A percentile compares a stretch with the other conserved stretches of the same genome.
Evolutionary conservation across 2,888 invertebrate species (phyloP).

Genomic region (Trissolcus japonicus): DNA sequence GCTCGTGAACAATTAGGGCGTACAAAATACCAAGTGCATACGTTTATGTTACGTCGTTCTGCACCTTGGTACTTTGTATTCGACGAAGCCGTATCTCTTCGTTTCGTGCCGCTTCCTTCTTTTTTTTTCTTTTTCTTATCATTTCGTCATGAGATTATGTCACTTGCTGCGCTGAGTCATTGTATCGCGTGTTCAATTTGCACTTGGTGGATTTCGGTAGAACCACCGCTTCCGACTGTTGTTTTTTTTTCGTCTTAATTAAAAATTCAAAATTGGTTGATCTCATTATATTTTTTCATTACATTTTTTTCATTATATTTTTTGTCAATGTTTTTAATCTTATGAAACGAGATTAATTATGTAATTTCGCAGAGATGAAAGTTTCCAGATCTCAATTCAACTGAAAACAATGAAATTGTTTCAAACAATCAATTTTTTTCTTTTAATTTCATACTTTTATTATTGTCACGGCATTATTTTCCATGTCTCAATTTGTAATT

Average conservation of each 20-base stretch:
- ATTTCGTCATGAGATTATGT: conserved; percentile 58
- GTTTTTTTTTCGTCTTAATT: background rate
- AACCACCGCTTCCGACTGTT: background rate
- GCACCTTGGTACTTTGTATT: conserved; percentile 33
- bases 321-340: background rate
- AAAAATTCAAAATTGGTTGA: background rate
- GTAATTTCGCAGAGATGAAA: background rate
- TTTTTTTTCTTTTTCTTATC: conserved; percentile 48
- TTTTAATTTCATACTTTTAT: conserved; percentile 14
- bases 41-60: conserved; percentile 56
- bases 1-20: conserved; percentile 73
- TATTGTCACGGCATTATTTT: conserved; percentile 21
- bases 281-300: background rate
- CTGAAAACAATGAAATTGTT: background rate
- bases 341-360: background rate
- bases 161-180: conserved; percentile 43
- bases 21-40: conserved; percentile 49
- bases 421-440: conserved; percentile 8
- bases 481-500: background rate
- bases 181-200: conserved; percentile 25
- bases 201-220: conserved; percentile 33
- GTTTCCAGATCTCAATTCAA: background rate
- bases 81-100: conserved; percentile 45
- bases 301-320: background rate
- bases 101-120: conserved; percentile 22